A percentile compares a stretch with the other conserved stretches of the same genome.
These are phyloP conservation scores for Drosophila kurseongensis DNA, from an alignment of 1,140 invertebrate genomes.

Conservation along the genomic window DNA sequence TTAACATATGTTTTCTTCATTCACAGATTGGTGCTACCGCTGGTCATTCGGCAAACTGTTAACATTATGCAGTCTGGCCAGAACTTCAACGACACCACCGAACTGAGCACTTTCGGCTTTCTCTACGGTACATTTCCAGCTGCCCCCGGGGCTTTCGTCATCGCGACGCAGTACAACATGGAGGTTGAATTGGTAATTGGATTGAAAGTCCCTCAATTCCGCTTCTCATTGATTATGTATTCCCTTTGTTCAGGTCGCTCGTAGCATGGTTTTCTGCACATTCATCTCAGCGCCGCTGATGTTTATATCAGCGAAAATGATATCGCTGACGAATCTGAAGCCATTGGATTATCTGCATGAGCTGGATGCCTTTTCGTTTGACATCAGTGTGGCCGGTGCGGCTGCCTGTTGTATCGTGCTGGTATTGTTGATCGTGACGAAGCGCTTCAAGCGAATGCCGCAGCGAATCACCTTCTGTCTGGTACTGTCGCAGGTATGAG, in stretches of 20 bases:
- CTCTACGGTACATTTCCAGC: constrained; percentile 98
- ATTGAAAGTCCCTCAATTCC: neutral
- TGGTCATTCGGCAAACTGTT: constrained; percentile 94
- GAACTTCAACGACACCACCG: constrained; percentile 90
- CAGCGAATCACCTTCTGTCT: constrained; percentile 93
- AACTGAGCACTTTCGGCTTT: constrained; percentile 96
- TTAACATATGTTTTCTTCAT: neutral
- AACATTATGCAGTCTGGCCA: constrained; percentile 89
- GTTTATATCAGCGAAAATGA: constrained; percentile 97
- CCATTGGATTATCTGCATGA: constrained; percentile 90
- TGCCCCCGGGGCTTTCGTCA: constrained; percentile 97
- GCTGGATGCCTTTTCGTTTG: constrained; percentile 92
- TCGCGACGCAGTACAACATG: constrained; percentile 94
- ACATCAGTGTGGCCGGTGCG: constrained; percentile 91
- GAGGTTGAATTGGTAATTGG: constrained; percentile 92
- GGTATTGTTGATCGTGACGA: constrained; percentile 90
- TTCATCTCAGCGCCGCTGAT: constrained; percentile 97
- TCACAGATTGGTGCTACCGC: constrained; percentile 91
- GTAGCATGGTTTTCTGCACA: constrained; percentile 96
- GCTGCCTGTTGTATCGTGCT: constrained; percentile 92
- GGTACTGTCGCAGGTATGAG: constrained; percentile 89
- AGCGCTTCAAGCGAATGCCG: constrained; percentile 91
- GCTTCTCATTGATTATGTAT: constrained; percentile 11
- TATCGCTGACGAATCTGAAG: constrained; percentile 89
- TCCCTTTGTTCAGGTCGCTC: constrained; percentile 89